phyloP scores from a whole-genome alignment of 2,888 invertebrate species.

The Watsonalla binaria region DNA sequence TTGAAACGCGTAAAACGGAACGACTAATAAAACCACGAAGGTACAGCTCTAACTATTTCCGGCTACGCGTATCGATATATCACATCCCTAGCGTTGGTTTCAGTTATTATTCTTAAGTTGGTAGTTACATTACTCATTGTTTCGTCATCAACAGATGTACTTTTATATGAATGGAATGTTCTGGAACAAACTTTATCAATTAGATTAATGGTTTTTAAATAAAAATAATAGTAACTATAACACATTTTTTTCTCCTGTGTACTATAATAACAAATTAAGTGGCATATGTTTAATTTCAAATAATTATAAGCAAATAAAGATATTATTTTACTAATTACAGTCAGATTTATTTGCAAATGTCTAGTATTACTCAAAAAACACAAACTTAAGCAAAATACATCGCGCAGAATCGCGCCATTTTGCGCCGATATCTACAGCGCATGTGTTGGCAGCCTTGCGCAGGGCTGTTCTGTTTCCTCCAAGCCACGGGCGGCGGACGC shows the following conservation, averaged over 20 bases:
- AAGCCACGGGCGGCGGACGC: constrained; percentile 67
- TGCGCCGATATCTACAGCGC: constrained; percentile 48
- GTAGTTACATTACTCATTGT: constrained; percentile 1
- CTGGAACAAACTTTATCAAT: neutral
- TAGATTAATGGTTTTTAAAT: too few relatives aligned
- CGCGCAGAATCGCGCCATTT: constrained; percentile 63
- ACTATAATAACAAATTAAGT: too few relatives aligned
- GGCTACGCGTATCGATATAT: constrained; percentile 13
- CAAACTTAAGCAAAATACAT: constrained; percentile 13
- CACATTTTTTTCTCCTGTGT: too few relatives aligned
- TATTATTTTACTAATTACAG: too few relatives aligned
- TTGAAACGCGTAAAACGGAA: constrained; percentile 8
- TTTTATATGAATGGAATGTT: neutral
- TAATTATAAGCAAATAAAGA: too few relatives aligned
- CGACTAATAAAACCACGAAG: constrained; percentile 5
- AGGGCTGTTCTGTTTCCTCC: constrained; percentile 64
- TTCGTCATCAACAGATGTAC: neutral
- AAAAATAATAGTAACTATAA: too few relatives aligned
- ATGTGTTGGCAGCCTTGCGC: constrained; percentile 64
- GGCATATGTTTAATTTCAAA: too few relatives aligned
- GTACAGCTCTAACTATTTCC: constrained; percentile 22
- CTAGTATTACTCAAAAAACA: too few relatives aligned
- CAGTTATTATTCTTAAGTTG: constrained; percentile 15
- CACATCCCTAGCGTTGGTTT: constrained; percentile 21
- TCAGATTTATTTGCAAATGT: too few relatives aligned